Base-by-base conservation (phyloP, 2,888 invertebrate genomes). In the Rotaria socialis region DNA sequence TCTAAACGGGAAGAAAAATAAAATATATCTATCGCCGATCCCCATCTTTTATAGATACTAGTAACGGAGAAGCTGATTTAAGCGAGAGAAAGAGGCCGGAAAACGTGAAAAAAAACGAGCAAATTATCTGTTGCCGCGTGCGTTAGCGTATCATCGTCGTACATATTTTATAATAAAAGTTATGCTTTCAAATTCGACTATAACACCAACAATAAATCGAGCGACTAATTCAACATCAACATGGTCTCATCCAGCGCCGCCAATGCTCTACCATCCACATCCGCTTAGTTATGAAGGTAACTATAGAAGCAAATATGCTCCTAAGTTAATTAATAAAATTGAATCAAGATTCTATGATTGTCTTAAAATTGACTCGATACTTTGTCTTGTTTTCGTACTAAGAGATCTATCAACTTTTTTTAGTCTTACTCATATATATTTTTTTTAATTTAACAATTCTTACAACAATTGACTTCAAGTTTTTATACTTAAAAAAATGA, bases 131-230 rank as follows among this genome's bases (percentile, higher is more conserved):
- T 67, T 67, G 35, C 35, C 67, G 35, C 35, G 35, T 67, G 67
- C 35, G 19, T 67, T 67, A 67, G 67, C 67, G 67, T 67, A 67
- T 67, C 67, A 67, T 67, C 67, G 35, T 67, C 67, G 67, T 67
- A 35, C 19, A 67, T 67, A 67, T 67, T 67, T 67, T 41, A 67
- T 67, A 67, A 35, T 67, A 27, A 35, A 67, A 67, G 35, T 41
- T 35, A 67, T 67, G 67, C 67, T 67, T 67, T 14, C 67, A 27
- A 67, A 67, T 67, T 67, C 67, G 67, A 67, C 67, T 67, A 41
- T 35, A 67, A 67, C 35, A 67, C 67, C 67, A 35, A 41, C 67
- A 35, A 67, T 35, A 67, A 67, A 67, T 67, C 67, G 67, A 27
- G 35, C n/a, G 24, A 41, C 67, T 67, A 67, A 67, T 67, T 67